Percentiles rank a stretch among this genome's conserved stretches.
phyloP scores from a whole-genome alignment of 1,140 invertebrate genomes.

The Zaprionus nigranus region DNA sequence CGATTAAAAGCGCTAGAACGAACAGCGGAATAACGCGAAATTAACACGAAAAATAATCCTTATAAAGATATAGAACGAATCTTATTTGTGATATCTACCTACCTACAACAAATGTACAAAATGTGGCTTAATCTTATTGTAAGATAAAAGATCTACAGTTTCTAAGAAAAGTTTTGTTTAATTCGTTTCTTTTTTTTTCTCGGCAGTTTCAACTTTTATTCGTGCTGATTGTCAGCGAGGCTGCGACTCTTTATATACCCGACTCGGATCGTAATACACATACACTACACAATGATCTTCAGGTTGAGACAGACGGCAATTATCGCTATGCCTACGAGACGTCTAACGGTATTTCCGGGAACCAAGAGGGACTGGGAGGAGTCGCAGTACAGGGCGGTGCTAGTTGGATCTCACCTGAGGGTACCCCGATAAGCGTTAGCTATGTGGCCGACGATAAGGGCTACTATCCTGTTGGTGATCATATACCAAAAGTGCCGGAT shows the following conservation, averaged over 20 bases:
- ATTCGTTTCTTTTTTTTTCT: conserved; percentile 9
- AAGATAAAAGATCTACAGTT: conserved; percentile 32
- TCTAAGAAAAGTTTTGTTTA: conserved; percentile 15
- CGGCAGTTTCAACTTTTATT: conserved; percentile 48
- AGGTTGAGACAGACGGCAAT: conserved; percentile 85
- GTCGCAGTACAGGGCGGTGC: conserved; percentile 61
- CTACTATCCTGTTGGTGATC: conserved; percentile 85
- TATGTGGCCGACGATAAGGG: conserved; percentile 88
- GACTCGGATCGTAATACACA: conserved; percentile 68
- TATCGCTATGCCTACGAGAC: conserved; percentile 86
- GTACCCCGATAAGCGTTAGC: conserved; percentile 84
- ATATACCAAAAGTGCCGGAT: conserved; percentile 84
- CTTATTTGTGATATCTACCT: neutral
- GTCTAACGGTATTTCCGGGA: conserved; percentile 87
- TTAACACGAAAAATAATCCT: neutral
- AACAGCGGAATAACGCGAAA: conserved; percentile 40
- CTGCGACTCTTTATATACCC: conserved; percentile 53
- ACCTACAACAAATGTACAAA: conserved; percentile 8
- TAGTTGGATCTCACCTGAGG: conserved; percentile 81
- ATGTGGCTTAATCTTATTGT: conserved; percentile 54
- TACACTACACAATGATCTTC: conserved; percentile 66
- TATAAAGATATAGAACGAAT: neutral
- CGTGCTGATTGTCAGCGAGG: conserved; percentile 35
- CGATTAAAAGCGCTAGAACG: conserved; percentile 61
- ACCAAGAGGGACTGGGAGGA: conserved; percentile 85